These are phyloP conservation scores for Hephaestus fuliginosus DNA, from an alignment of 2,797 vertebrate species.

Conservation along the genomic window DNA sequence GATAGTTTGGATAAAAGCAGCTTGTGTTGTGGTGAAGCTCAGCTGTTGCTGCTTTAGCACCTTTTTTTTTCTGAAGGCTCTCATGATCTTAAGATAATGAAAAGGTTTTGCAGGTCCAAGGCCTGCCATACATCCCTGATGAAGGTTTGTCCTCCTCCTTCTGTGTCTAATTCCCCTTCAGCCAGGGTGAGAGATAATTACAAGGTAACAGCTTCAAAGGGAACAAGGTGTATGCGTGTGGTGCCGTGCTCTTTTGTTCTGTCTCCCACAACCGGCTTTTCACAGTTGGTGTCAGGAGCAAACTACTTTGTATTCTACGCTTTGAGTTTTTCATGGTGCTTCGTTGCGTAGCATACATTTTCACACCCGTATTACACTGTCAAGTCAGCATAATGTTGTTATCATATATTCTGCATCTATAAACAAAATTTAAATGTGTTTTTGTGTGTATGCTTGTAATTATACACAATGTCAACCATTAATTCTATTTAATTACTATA, in stretches of 20 bases:
- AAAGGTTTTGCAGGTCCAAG: conserved; percentile 40
- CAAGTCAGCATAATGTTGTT: not conserved
- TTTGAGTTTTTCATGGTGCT: conserved; percentile 28
- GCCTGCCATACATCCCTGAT: conserved; percentile 21
- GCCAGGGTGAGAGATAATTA: conserved; percentile 59
- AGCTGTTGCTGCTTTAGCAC: conserved; percentile 17
- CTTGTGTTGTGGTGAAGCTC: conserved; percentile 24
- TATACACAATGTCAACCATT: not conserved
- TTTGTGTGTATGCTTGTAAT: not conserved
- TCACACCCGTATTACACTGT: not conserved
- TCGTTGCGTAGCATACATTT: conserved; percentile 11
- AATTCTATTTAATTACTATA: not conserved
- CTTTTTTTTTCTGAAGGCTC: conserved; percentile 12
- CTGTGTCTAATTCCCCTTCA: conserved; percentile 45
- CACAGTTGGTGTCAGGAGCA: conserved; percentile 20
- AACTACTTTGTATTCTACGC: conserved; percentile 13
- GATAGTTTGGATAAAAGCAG: conserved; percentile 22
- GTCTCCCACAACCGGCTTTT: conserved; percentile 40
- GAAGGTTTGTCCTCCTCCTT: conserved; percentile 37
- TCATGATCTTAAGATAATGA: conserved; percentile 50
- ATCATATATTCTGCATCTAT: not conserved
- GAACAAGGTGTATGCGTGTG: conserved; percentile 26
- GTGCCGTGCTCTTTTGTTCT: conserved; percentile 39
- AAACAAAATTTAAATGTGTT: not conserved
- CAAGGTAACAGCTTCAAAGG: conserved; percentile 59